phyloP scores from a whole-genome alignment of 2,888 invertebrate species.

The Rhagium mordax region DNA sequence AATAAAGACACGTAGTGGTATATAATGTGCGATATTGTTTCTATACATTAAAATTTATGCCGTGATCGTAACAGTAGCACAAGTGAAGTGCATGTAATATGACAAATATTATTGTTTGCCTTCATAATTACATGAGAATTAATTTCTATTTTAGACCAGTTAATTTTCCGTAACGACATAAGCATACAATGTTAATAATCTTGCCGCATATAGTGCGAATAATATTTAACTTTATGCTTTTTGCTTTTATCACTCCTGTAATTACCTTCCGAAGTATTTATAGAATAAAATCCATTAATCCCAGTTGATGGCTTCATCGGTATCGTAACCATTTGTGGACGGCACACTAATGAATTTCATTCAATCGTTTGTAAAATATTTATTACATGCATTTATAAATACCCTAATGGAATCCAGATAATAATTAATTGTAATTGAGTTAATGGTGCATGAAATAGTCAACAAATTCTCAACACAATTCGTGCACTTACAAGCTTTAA shows the following conservation, averaged over 20 bases:
- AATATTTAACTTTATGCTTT: neutral
- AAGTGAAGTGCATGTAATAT: no score
- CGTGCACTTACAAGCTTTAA: neutral
- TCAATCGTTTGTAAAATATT: slow-evolving; percentile 2
- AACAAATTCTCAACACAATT: neutral
- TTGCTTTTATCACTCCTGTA: neutral
- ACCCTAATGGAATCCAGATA: slow-evolving; percentile 3
- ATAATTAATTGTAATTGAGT: slow-evolving; percentile 9
- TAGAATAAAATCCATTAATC: neutral
- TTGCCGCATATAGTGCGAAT: neutral
- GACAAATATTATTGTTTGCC: no score
- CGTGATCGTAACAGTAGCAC: no score
- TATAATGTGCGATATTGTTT: no score
- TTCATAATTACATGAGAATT: no score
- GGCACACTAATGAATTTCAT: neutral
- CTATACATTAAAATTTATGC: no score
- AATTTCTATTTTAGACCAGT: neutral
- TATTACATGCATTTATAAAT: slow-evolving; percentile 10
- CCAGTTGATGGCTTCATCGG: neutral
- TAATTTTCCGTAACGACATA: neutral
- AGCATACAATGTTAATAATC: neutral
- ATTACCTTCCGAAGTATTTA: neutral
- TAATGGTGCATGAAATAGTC: neutral
- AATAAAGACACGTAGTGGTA: no score
- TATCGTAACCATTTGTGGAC: neutral